Evolutionary conservation across 1,140 invertebrate genomes (phyloP).

Genomic region (Goniozus legneri): DNA sequence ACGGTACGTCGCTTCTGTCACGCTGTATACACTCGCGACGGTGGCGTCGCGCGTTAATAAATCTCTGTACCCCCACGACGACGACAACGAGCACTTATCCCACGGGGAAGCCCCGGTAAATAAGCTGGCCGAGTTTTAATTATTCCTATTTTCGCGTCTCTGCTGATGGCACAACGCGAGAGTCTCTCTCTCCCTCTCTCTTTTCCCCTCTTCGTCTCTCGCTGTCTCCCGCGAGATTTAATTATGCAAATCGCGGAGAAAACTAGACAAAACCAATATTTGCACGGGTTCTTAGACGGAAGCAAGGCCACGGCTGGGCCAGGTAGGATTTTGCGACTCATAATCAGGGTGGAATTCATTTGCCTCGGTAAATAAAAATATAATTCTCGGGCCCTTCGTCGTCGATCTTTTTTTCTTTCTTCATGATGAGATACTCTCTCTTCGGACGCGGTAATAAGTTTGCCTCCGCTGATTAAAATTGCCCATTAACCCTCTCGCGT

Average conservation of each 20-base stretch:
- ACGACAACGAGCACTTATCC: slow-evolving; percentile 6
- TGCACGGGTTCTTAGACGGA: slow-evolving; percentile 35
- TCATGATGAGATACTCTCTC: slow-evolving; percentile 23
- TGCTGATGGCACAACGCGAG: slow-evolving; percentile 9
- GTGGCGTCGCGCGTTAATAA: slow-evolving; percentile 31
- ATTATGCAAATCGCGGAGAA: slow-evolving; percentile 38
- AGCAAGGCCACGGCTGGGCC: slow-evolving; percentile 10
- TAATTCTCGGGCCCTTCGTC: slow-evolving; percentile 18
- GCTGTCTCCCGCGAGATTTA: slow-evolving; percentile 24
- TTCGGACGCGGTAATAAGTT: slow-evolving; percentile 18
- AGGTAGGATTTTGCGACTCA: slow-evolving; percentile 27
- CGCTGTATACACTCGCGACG: not conserved
- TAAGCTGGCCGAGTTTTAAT: slow-evolving; percentile 36
- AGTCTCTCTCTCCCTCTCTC: not conserved
- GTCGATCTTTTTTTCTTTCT: slow-evolving; percentile 10
- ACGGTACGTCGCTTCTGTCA: too few species aligned
- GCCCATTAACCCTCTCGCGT: slow-evolving; percentile 20
- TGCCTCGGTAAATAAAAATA: slow-evolving; percentile 33
- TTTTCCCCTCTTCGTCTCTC: too few species aligned
- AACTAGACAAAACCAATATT: slow-evolving; percentile 46
- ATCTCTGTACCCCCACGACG: slow-evolving; percentile 14
- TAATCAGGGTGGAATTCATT: slow-evolving; percentile 34
- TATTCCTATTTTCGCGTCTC: slow-evolving; percentile 33
- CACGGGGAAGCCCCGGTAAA: slow-evolving; percentile 24
- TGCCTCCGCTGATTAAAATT: slow-evolving; percentile 22